Evolutionary conservation across 1,140 invertebrate species (phyloP), one percentile per base, ranked within the genome.

Genomic region (Nephotettix cincticeps): DNA sequence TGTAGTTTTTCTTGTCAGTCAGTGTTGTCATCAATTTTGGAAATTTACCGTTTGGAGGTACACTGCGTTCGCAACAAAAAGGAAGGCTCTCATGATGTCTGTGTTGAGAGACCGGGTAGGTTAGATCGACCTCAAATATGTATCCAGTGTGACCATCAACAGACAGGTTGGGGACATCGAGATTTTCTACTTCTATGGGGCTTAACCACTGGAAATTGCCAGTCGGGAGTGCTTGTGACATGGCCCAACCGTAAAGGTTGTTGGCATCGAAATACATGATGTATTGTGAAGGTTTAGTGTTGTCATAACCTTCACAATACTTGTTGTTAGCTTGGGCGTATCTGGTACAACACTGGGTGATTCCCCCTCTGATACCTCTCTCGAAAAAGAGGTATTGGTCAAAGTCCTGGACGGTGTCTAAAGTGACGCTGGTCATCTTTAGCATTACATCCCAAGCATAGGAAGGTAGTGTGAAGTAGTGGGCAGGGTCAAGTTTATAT

Each of bases 1-100:
- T 70, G 72, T 78, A 79, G 14, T 76, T 77, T 61, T 70, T 58
- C 68, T 74, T 74, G 2, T 63, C 21, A 4, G 28, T 11, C 17
- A 74, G 25, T 13, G 11, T 74, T 0, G 43, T 32, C 14, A 74
- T 14, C 14, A 72, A 28, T 45, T 74, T 74, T 54, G 45, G 1
- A 4, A 17, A 19, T 67, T 64, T 61, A 1, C 29, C 43, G 47
- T 45, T 25, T 1, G 17, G 47, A 3, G 47, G n/a, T n/a, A 51
- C 47, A 4, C 3, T n/a, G 4, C 19, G 4, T n/a, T 51, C 47
- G 19, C 47, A 51, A 4, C 6, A 23, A 23, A 51, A 51, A 4
- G 47, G 47, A 23, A 9, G n/a, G 4, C 19, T 3, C 3, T 3
- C 3, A n/a, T 51, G 47, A n/a, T 4, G 17, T 11, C 19, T 23